Evolutionary conservation across 64 coral and sea anemone genomes (phyloP).

Genomic region (Pocillopora damicornis): DNA sequence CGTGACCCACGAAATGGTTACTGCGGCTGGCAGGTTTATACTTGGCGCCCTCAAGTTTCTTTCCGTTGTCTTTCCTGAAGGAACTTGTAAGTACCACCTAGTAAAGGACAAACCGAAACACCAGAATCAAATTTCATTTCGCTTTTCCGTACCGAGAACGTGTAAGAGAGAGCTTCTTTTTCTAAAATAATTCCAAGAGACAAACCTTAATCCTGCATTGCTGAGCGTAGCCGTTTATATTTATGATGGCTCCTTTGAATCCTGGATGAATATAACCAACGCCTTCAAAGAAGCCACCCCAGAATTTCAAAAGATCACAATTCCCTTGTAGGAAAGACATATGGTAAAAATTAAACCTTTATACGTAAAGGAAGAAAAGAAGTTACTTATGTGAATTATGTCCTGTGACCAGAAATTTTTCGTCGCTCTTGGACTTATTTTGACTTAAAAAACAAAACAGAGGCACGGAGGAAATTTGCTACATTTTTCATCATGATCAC

Average conservation of each 20-base stretch:
- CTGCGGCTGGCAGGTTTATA: conserved; percentile 13
- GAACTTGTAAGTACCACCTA: conserved; percentile 27
- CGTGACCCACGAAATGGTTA: conserved; percentile 44
- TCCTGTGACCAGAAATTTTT: no score
- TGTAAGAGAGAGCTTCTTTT: background rate
- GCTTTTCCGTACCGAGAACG: background rate
- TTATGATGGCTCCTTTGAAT: background rate
- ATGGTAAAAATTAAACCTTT: no score
- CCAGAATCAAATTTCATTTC: background rate
- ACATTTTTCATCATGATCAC: no score
- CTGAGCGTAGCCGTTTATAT: background rate
- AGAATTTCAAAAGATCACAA: background rate
- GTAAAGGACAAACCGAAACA: background rate
- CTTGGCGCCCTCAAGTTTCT: background rate
- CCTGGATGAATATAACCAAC: background rate
- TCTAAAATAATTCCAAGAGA: background rate
- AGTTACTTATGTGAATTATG: no score
- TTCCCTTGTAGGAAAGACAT: background rate
- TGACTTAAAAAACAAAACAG: no score
- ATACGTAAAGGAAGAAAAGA: no score
- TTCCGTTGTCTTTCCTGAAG: conserved; percentile 14
- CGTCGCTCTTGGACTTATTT: no score
- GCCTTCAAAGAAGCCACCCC: background rate
- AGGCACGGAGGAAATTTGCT: no score
- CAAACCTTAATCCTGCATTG: background rate